phyloP scores from a whole-genome alignment of 2,888 invertebrate species.

The Coecobrya sp. region DNA sequence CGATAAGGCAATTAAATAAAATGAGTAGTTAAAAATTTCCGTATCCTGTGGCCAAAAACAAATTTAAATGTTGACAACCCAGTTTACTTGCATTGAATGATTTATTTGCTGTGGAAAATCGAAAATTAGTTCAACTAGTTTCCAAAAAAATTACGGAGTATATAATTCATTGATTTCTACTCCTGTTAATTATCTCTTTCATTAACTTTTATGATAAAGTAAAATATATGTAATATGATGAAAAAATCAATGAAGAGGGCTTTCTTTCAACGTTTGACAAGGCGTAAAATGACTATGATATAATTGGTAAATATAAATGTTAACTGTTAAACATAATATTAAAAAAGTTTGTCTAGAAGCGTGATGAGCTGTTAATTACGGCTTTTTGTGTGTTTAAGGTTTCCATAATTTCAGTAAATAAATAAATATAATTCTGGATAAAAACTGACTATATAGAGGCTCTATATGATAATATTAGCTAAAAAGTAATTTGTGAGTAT shows the following conservation, averaged over 20 bases:
- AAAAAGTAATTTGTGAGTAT: neutral
- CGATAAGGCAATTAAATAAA: neutral
- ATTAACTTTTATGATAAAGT: neutral
- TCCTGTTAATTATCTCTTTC: neutral
- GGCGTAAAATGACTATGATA: slow-evolving; percentile 15
- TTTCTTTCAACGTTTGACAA: slow-evolving; percentile 70
- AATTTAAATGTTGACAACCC: neutral
- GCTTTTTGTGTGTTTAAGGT: neutral
- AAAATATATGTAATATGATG: slow-evolving; percentile 9
- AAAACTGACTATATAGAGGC: too few relatives aligned
- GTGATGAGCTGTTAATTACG: neutral
- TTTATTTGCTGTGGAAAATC: too few relatives aligned
- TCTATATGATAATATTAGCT: neutral
- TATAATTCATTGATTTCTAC: neutral
- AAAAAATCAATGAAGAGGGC: slow-evolving; percentile 76
- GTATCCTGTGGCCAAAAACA: slow-evolving; percentile 18
- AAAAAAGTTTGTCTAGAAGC: too few relatives aligned
- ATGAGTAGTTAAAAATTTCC: neutral
- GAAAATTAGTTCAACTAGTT: too few relatives aligned
- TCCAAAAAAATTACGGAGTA: too few relatives aligned
- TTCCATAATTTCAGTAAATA: neutral
- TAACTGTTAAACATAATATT: neutral
- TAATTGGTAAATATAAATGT: neutral
- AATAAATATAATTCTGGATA: neutral
- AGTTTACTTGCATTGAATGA: neutral